Base-by-base conservation (phyloP, 2,113 vertebrate species). In the Hippopotamus amphibius region DNA sequence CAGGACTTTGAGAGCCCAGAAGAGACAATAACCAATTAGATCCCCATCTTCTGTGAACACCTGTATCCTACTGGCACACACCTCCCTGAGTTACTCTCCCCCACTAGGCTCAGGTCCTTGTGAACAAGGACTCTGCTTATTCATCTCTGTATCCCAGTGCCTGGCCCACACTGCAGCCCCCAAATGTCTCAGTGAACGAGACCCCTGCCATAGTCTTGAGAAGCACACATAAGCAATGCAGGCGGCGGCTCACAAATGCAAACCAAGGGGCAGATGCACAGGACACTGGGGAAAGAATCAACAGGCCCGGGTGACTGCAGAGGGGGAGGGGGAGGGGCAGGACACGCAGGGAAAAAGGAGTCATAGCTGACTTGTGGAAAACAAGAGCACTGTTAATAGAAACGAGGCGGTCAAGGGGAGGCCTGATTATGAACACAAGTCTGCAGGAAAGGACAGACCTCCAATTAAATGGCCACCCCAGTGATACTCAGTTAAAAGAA, bases 271-370 rank as follows among this genome's bases (percentile, higher is more conserved):
- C 57, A 81, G 71, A 55, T 0, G 1, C 28, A 74, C 26, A 57
- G 16, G 7, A 81, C 30, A 17, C 69, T 61, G 28, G 55, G 24
- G 24, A 46, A 59, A 10, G 68, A 79, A 50, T 3, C 53, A 50
- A n/a, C 7, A 6, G 30, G 61, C 41, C 57, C 4, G 5, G 63
- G 46, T 13, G 33, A 57, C 17, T 26, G 65, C 55, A 17, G 4
- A n/a, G 0, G 19, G 24, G 66, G 4, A n/a, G 0, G 19, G 24
- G 66, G 6, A 61, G 11, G 7, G 43, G 28, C 33, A 48, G 19
- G n/a, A 30, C 24, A 50, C 2, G 0, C 3, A 76, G 50, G 72
- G 84, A 26, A 87, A 89, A 76, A 63, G 83, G 53, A 95, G 33
- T 33, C 69, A 41, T 0, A 33, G 77, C 55, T 46, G 24, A 76